Conservation (phyloP, 2,113 vertebrate genomes). For the Laterallus jamaicensis region DNA sequence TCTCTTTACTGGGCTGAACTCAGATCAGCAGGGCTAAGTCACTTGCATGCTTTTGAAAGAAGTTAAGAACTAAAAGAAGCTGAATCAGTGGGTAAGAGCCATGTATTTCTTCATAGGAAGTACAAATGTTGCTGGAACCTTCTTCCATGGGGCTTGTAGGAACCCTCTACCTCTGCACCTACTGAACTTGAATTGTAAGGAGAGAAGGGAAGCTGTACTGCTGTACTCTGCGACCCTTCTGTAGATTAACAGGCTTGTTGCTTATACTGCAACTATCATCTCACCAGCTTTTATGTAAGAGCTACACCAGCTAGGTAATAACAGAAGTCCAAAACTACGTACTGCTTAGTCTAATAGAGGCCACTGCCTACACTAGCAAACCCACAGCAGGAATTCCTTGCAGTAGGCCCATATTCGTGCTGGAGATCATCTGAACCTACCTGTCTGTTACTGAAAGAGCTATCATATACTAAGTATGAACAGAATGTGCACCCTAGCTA, state of each 20-base stretch:
- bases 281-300: no score
- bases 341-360: neutral
- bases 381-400: neutral
- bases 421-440: neutral
- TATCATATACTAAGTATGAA: neutral
- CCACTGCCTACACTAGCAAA: neutral
- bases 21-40: neutral
- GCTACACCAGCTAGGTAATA: neutral
- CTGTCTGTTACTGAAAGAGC: neutral
- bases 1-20: neutral
- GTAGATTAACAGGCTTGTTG: neutral
- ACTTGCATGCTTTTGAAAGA: neutral
- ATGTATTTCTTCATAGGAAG: neutral
- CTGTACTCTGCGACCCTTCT: neutral
- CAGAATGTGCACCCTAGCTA: neutral
- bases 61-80: neutral
- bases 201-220: neutral
- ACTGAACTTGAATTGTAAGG: neutral
- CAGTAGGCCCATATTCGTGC: accelerated
- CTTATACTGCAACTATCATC: neutral
- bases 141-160: neutral
- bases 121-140: neutral
- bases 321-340: neutral
- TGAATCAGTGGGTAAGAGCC: neutral
- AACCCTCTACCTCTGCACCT: neutral